Base-by-base conservation (phyloP, 2,888 invertebrate genomes). In the Andrena fulva region DNA sequence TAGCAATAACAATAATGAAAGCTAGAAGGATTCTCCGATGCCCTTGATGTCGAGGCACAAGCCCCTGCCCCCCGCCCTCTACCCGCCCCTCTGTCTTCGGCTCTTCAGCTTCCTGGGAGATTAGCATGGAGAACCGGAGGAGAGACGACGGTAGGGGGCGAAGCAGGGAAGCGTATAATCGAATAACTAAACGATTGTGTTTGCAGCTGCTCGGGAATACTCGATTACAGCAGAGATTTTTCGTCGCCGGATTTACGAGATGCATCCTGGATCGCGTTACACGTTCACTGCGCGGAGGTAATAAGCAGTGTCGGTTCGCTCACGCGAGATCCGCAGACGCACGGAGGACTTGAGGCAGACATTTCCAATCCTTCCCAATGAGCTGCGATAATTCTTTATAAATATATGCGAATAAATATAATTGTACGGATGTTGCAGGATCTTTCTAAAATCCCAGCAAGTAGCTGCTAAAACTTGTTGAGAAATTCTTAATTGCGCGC, bases 1-100 rank as follows among this genome's bases (percentile, higher is more conserved):
- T 79, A 82, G 86, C 86, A 88, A 90, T 91, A 90, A 90, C 87
- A 90, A 91, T 91, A 91, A 91, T 91, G 90, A 91, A 90, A 89
- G 89, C 87, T 88, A 77, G 77, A 89, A 89, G 87, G 87, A 91
- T 90, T 90, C 89, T 87, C 84, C 85, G 89, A 90, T 86, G 87
- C 88, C 87, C 89, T 89, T 87, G 84, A 90, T 85, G 89, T 89
- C 87, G 84, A 84, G 88, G 78, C 82, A 80, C 85, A 77, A 80
- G 79, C 80, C 75, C 80, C 68, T 69, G 68, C 8, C 81, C 2
- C 81, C 77, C 79, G 63, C 66, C 70, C 76, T 77, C 79, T 68
- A 54, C 12, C 4, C 77, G 76, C 64, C 67, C 70, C 77, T 77
- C 79, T 72, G 72, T 80, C 87, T 83, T 87, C 85, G 82, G 87